Percentiles rank a stretch among this genome's conserved stretches.
These are phyloP conservation scores for Microcaecilia unicolor DNA, from an alignment of 2,797 vertebrate genomes.

Conservation along the genomic window DNA sequence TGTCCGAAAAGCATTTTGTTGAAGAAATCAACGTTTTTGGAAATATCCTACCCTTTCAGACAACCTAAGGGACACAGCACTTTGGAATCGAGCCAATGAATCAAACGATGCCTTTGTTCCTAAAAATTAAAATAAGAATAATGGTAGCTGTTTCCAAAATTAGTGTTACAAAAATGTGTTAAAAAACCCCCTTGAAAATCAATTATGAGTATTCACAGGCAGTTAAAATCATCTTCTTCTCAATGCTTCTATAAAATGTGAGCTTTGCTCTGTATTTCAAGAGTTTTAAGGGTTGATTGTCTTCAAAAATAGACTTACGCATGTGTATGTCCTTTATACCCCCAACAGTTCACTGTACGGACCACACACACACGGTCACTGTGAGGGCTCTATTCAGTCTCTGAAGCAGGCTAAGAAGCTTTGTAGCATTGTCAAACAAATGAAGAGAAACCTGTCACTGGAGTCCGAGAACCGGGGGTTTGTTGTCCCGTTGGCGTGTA, in stretches of 20 bases:
- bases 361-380: not conserved
- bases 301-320: constrained; percentile 31
- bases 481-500: constrained; percentile 81
- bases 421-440: constrained; percentile 70
- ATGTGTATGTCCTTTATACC: constrained; percentile 35
- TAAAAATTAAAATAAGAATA: constrained; percentile 16
- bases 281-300: constrained; percentile 53
- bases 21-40: too few relatives aligned
- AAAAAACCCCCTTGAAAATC: constrained; percentile 33
- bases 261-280: constrained; percentile 28
- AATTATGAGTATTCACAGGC: constrained; percentile 43
- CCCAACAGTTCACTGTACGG: constrained; percentile 29
- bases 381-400: not conserved
- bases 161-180: constrained; percentile 49
- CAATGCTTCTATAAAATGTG: constrained; percentile 25
- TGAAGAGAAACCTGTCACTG: constrained; percentile 92
- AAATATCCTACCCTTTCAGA: too few relatives aligned
- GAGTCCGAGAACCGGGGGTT: constrained; percentile 75
- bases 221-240: constrained; percentile 36
- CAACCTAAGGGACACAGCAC: too few relatives aligned
- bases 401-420: not conserved
- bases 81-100: too few relatives aligned
- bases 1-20: too few relatives aligned
- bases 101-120: too few relatives aligned
- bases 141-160: constrained; percentile 42